These are phyloP conservation scores for Lamellibrachia luymesi DNA, from an alignment of 1,140 invertebrate species.

Conservation along the genomic window DNA sequence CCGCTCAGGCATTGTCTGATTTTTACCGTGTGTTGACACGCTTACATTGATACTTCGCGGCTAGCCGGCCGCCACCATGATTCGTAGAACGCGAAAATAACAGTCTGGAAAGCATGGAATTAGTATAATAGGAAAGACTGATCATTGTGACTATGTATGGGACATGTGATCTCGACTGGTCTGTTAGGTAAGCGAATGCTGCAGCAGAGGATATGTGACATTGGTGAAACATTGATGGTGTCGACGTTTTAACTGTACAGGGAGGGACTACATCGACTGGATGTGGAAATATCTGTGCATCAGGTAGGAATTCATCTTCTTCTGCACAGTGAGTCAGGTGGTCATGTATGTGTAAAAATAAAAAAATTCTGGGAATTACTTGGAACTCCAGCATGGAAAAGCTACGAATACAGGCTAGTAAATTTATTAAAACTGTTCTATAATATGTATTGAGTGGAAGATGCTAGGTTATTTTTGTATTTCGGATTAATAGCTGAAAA, in stretches of 20 bases:
- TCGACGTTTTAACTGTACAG: neutral
- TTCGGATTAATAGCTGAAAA: too few species aligned
- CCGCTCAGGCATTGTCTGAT: neutral
- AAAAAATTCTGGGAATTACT: too few species aligned
- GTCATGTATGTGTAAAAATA: too few species aligned
- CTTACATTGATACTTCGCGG: neutral
- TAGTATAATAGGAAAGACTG: neutral
- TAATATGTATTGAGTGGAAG: too few species aligned
- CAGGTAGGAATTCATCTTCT: neutral
- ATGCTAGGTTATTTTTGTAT: too few species aligned
- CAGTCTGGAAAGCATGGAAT: neutral
- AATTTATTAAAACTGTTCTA: too few species aligned
- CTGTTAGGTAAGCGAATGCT: neutral
- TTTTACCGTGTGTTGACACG: neutral
- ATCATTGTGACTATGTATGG: neutral
- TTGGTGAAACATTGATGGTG: neutral
- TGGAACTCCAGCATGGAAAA: too few species aligned
- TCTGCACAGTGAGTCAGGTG: too few species aligned
- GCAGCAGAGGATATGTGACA: neutral
- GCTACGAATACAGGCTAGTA: too few species aligned
- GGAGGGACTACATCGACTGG: neutral
- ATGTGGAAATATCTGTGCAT: neutral
- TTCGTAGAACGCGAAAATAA: neutral
- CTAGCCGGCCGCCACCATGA: neutral
- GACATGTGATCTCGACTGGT: neutral